Evolutionary conservation across 2,113 vertebrate species (phyloP).

Genomic region (Zosterops pallidus): DNA sequence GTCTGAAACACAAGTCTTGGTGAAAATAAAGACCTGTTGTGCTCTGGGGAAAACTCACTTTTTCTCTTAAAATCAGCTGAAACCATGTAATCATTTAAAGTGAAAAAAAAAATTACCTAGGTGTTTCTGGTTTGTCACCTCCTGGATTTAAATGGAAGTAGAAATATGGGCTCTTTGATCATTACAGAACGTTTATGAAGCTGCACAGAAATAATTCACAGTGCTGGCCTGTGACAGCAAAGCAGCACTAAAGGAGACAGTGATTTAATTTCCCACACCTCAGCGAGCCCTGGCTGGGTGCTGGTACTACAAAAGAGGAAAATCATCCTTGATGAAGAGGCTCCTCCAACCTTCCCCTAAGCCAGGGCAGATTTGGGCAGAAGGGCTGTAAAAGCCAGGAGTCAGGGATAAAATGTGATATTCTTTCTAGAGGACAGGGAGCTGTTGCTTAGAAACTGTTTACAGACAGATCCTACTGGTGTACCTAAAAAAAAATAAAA

Average conservation of each 20-base stretch:
- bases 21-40: background rate
- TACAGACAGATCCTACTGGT: conserved; percentile 36
- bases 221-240: background rate
- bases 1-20: background rate
- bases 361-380: background rate
- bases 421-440: conserved; percentile 20
- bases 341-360: background rate
- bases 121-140: background rate
- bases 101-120: background rate
- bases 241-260: background rate
- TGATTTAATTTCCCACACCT: background rate
- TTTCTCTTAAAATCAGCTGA: background rate
- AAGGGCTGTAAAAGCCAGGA: background rate
- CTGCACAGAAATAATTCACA: background rate
- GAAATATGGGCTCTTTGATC: background rate
- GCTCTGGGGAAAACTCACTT: background rate
- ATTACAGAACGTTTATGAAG: conserved; percentile 3
- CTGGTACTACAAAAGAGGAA: background rate
- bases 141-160: background rate
- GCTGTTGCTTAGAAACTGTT: conserved; percentile 65
- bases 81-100: background rate
- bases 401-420: background rate
- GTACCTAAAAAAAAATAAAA: background rate
- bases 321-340: background rate
- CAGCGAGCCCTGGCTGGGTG: background rate